A percentile compares a stretch with the other conserved stretches of the same genome.
Conservation (phyloP, 2,113 vertebrate genomes). For the Amblyopsis rosae region DNA sequence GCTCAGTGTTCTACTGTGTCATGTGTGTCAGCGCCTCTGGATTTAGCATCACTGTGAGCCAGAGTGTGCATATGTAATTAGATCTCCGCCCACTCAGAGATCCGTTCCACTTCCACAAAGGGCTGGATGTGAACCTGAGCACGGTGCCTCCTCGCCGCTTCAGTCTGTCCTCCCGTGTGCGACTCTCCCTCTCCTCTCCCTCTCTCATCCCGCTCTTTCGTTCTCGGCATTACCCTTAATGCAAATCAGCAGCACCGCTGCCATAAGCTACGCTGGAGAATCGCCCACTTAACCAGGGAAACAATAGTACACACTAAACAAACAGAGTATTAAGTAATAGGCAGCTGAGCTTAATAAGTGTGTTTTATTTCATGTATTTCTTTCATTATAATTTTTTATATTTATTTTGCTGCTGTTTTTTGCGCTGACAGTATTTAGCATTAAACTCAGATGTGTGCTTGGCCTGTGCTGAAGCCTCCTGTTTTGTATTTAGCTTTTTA, state of each 20-base stretch:
- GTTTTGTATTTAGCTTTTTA: neutral
- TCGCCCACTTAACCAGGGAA: constrained; percentile 70
- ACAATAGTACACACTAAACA: constrained; percentile 66
- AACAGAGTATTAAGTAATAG: constrained; percentile 67
- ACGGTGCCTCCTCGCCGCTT: constrained; percentile 45
- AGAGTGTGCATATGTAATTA: constrained; percentile 82
- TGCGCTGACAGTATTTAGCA: constrained; percentile 20
- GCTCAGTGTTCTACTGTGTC: constrained; percentile 55
- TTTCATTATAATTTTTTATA: constrained; percentile 14
- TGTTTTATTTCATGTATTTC: constrained; percentile 4
- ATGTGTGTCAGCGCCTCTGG: constrained; percentile 51
- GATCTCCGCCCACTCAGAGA: constrained; percentile 81
- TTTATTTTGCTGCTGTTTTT: constrained; percentile 31
- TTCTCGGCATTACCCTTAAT: constrained; percentile 62
- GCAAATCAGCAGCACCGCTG: constrained; percentile 52
- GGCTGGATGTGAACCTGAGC: constrained; percentile 70
- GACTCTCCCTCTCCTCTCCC: constrained; percentile 17
- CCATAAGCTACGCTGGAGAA: constrained; percentile 59
- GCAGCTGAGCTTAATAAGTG: constrained; percentile 45
- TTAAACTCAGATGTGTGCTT: constrained; percentile 35
- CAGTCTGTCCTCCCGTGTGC: constrained; percentile 59
- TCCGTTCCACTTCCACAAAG: constrained; percentile 79
- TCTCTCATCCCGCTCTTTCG: constrained; percentile 21
- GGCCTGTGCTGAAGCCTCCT: constrained; percentile 28
- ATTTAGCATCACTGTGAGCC: constrained; percentile 80